Conservation (phyloP, 2,888 invertebrate genomes). For the Operophtera brumata region DNA sequence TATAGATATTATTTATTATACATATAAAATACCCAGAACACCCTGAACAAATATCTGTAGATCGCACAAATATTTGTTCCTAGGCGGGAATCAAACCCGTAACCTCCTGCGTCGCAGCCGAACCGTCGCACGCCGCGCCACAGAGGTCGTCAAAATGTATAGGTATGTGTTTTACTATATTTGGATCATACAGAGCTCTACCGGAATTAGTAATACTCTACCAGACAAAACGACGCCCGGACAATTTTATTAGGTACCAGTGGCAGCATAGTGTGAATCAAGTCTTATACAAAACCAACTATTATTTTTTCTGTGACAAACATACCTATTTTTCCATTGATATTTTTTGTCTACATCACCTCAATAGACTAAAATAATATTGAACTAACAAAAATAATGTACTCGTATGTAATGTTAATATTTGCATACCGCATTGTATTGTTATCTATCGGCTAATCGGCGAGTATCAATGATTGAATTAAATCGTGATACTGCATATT, state of each 20-base stretch:
- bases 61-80: no score
- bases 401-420: not conserved
- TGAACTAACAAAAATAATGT: not conserved
- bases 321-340: constrained; percentile 14
- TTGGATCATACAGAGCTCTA: not conserved
- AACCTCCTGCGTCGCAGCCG: no score
- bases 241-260: no score
- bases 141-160: no score
- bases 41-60: no score
- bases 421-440: not conserved
- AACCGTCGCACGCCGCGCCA: no score
- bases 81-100: no score
- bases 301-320: no score
- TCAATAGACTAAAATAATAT: not conserved
- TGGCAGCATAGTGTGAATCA: constrained; percentile 1
- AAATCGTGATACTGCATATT: constrained; percentile 13
- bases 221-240: constrained; percentile 25
- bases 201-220: constrained; percentile 6
- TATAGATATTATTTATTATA: no score
- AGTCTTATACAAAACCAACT: no score
- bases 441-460: not conserved
- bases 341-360: constrained; percentile 14
- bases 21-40: no score
- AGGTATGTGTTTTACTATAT: not conserved
- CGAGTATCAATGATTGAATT: not conserved